Evolutionary conservation across 2,888 invertebrate genomes (phyloP), one percentile per base, ranked within the genome.

Genomic region (Leptinotarsa juncta): DNA sequence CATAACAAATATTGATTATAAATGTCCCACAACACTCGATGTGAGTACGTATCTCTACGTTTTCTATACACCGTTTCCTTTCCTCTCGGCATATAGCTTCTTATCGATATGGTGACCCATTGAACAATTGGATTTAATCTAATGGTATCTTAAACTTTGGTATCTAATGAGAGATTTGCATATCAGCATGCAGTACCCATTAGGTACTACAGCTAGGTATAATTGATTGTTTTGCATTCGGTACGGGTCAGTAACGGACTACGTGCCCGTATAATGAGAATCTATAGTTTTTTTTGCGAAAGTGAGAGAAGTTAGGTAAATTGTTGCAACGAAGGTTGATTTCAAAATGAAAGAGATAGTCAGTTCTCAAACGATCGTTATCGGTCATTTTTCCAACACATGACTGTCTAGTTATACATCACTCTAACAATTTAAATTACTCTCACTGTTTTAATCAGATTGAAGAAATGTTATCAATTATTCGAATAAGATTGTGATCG

Each of bases 101-200:
- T 16, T 14, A 62, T 62, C 12, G 42, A 62, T 62, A 42, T 62
- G 62, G 62, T 42, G 62, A 62, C 62, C 62, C 62, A 53, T 53
- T 10, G n/a, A 67, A 67, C 32, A 23, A 49, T 67, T 26, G 53
- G 50, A 26, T 50, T 16, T 18, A 16, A 50, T 68, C 68, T 68
- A 68, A 68, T 50, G 55, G 55, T 20, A 20, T 20, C 20, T 7
- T 68, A 26, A 10, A 32, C 32, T 68, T 68, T 55, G 55, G 26
- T 53, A 55, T 55, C 42, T 23, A 53, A 68, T 48, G 67, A 53
- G 50, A 50, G 67, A 67, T 51, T 67, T 67, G 50, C 67, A 67
- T 67, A 67, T 67, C 23, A 26, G 62, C 62, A 42, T 62, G 62
- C 32, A 62, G 42, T 32, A n/a, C 62, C 62, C 62, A 62, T 62